Evolutionary conservation across 2,113 vertebrate genomes (phyloP).

Genomic region (Sphaerodactylus townsendi): DNA sequence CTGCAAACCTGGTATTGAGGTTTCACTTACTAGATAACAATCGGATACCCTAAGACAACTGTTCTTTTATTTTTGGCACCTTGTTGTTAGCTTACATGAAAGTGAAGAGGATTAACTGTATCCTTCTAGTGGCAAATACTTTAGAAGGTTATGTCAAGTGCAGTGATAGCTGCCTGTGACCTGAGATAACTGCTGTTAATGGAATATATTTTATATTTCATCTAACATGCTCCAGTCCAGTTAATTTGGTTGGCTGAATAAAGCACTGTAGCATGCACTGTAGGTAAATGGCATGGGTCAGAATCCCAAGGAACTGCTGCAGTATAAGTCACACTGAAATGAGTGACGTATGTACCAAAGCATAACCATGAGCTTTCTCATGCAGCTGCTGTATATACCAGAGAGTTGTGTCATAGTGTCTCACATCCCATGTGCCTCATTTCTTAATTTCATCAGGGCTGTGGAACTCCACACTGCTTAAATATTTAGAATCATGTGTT

Average conservation of each 20-base stretch:
- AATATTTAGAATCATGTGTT: background rate
- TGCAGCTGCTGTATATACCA: background rate
- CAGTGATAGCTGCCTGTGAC: background rate
- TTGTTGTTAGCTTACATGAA: slow-evolving; percentile 49
- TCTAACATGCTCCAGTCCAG: background rate
- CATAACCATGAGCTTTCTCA: background rate
- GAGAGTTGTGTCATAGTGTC: background rate
- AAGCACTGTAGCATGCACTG: slow-evolving; percentile 2
- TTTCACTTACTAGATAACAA: slow-evolving; percentile 10
- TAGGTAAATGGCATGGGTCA: background rate
- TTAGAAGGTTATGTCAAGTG: slow-evolving; percentile 8
- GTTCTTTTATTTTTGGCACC: slow-evolving; percentile 66
- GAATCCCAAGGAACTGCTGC: background rate
- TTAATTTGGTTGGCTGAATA: background rate
- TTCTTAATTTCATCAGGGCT: background rate
- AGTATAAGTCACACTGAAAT: background rate
- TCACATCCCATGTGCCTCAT: background rate
- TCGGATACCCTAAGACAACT: slow-evolving; percentile 4
- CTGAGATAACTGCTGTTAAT: slow-evolving; percentile 55
- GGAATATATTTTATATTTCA: slow-evolving; percentile 13
- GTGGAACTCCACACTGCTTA: background rate
- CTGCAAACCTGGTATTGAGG: background rate
- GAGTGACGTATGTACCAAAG: background rate
- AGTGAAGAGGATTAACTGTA: slow-evolving; percentile 70
- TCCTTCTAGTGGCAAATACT: slow-evolving; percentile 45